phyloP scores from a whole-genome alignment of 2,888 invertebrate genomes.

The Melanargia galathea region DNA sequence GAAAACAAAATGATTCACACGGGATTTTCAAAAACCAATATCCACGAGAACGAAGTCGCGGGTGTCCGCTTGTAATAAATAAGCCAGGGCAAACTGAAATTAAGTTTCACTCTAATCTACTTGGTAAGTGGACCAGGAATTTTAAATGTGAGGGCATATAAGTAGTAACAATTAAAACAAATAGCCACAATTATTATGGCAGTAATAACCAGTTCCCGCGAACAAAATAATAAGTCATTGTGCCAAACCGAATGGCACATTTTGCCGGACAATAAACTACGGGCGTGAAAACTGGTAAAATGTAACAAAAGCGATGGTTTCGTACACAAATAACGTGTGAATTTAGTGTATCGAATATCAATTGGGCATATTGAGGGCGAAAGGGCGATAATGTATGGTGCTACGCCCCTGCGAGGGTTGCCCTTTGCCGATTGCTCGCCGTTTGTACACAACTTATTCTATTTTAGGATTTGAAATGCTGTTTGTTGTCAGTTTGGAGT shows the following conservation, averaged over 20 bases:
- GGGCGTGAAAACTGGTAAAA: constrained; percentile 42
- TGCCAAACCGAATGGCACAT: constrained; percentile 27
- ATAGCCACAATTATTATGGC: constrained; percentile 22
- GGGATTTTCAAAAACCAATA: too few relatives aligned
- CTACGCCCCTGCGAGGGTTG: constrained; percentile 49
- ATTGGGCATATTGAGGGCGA: constrained; percentile 58
- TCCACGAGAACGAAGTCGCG: too few relatives aligned
- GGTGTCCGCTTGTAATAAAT: too few relatives aligned
- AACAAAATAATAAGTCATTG: constrained; percentile 29
- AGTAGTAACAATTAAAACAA: constrained; percentile 28
- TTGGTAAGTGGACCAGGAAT: too few relatives aligned
- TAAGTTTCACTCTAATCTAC: too few relatives aligned
- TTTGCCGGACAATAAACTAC: constrained; percentile 44
- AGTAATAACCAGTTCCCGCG: constrained; percentile 30
- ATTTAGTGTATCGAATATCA: constrained; percentile 78
- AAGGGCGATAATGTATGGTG: constrained; percentile 57
- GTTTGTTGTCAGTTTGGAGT: background rate
- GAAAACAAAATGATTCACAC: too few relatives aligned
- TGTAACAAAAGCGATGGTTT: constrained; percentile 55
- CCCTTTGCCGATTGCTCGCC: constrained; percentile 15
- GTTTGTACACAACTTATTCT: constrained; percentile 37
- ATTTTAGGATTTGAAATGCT: constrained; percentile 26
- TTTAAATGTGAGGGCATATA: background rate
- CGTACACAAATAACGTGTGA: constrained; percentile 74
- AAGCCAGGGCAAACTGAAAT: too few relatives aligned